Percentiles rank a stretch among this genome's conserved stretches.
Conservation (phyloP, 2,888 invertebrate species). For the Hirtodrosophila trivittata region DNA sequence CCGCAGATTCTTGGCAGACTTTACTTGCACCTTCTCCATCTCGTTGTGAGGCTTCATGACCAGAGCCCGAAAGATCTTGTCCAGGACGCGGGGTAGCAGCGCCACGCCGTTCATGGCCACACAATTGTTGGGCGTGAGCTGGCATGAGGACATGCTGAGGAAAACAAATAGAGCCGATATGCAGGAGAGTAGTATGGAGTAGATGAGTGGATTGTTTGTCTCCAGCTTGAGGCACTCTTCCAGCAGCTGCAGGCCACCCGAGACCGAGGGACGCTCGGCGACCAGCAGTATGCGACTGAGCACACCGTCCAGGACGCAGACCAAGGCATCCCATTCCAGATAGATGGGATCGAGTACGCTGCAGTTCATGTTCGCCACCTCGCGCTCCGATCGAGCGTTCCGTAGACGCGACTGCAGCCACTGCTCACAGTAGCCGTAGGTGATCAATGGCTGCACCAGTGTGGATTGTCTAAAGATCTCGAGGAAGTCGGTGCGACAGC, state of each 20-base stretch:
- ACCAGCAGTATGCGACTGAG: conserved; percentile 90
- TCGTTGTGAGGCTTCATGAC: conserved; percentile 89
- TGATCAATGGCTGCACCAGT: conserved; percentile 90
- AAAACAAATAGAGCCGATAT: conserved; percentile 96
- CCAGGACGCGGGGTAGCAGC: conserved; percentile 91
- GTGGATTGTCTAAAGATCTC: conserved; percentile 93
- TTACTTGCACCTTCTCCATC: conserved; percentile 84
- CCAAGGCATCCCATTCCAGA: conserved; percentile 93
- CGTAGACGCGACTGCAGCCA: conserved; percentile 92
- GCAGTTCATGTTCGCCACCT: conserved; percentile 66
- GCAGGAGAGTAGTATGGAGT: conserved; percentile 94
- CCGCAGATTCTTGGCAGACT: conserved; percentile 92
- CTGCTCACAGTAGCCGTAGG: conserved; percentile 92
- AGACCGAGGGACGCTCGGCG: conserved; percentile 89
- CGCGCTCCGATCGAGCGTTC: conserved; percentile 85
- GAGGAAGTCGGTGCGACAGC: conserved; percentile 91
- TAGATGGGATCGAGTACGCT: conserved; percentile 88
- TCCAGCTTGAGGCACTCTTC: conserved; percentile 90
- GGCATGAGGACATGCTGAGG: conserved; percentile 93
- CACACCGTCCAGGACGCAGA: conserved; percentile 91
- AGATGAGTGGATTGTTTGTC: conserved; percentile 91
- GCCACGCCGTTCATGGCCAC: conserved; percentile 87
- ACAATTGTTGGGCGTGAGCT: conserved; percentile 87
- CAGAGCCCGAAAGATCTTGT: conserved; percentile 94
- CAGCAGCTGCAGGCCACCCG: conserved; percentile 90